A percentile compares a stretch with the other conserved stretches of the same genome.
These are phyloP conservation scores for Lucilia sericata DNA, from an alignment of 1,140 invertebrate species.

Conservation along the genomic window DNA sequence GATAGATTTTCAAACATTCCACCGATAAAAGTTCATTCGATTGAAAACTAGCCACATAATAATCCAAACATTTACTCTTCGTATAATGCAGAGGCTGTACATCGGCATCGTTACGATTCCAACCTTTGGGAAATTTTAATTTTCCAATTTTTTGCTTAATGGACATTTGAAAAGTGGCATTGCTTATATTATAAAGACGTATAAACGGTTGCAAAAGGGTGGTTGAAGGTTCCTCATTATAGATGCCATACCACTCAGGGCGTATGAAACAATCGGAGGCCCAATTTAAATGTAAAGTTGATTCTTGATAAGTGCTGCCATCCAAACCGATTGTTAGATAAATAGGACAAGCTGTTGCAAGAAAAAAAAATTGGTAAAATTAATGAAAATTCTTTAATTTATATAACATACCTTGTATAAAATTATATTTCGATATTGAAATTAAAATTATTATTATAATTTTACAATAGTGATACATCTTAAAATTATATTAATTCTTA, in stretches of 20 bases:
- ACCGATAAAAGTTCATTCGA: constrained; percentile 68
- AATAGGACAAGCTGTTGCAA: constrained; percentile 55
- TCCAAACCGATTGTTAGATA: constrained; percentile 58
- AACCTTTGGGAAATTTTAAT: constrained; percentile 68
- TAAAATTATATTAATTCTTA: neutral
- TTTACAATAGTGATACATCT: neutral
- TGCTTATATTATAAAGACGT: constrained; percentile 54
- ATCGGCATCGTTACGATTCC: constrained; percentile 67
- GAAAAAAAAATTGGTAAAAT: neutral
- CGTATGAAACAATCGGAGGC: constrained; percentile 66
- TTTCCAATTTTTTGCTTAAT: constrained; percentile 70
- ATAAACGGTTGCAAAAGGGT: constrained; percentile 57
- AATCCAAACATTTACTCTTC: constrained; percentile 67
- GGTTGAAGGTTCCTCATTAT: constrained; percentile 58
- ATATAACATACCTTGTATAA: neutral
- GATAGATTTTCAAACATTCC: constrained; percentile 74
- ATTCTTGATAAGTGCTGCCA: constrained; percentile 65
- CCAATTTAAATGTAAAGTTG: constrained; percentile 72
- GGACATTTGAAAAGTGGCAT: constrained; percentile 65
- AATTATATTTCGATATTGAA: neutral
- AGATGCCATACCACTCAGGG: constrained; percentile 64
- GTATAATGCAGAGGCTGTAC: constrained; percentile 53
- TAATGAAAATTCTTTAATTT: neutral
- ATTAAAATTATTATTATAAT: neutral
- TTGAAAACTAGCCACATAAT: constrained; percentile 71